Conservation (phyloP, 2,888 invertebrate genomes). For the Drosophila anceps region DNA sequence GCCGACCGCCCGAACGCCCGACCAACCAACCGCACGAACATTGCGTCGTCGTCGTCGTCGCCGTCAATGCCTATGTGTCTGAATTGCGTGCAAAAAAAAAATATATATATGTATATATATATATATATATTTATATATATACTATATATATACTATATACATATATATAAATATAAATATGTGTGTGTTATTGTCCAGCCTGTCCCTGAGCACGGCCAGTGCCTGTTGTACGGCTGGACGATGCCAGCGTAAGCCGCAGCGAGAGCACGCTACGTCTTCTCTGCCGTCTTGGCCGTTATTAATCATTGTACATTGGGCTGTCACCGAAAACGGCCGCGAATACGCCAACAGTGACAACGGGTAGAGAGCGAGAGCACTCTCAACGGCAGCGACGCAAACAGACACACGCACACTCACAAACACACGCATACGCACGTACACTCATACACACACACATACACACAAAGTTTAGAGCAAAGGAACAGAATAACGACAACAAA, state of each 20-base stretch:
- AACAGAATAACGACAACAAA: constrained; percentile 69
- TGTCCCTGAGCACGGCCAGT: constrained; percentile 56
- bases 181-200: constrained; percentile 49
- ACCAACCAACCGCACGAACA: constrained; percentile 66
- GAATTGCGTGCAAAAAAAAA: constrained; percentile 37
- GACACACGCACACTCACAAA: constrained; percentile 16
- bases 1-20: constrained; percentile 46
- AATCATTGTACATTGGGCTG: constrained; percentile 85
- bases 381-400: constrained; percentile 36
- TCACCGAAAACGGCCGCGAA: constrained; percentile 84
- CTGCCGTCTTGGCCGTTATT: constrained; percentile 82
- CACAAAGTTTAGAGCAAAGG: constrained; percentile 39
- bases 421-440: constrained; percentile 5
- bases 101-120: constrained; percentile 21
- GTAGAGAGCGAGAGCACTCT: constrained; percentile 49
- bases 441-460: neutral
- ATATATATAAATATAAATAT: neutral
- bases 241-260: constrained; percentile 54
- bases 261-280: constrained; percentile 72
- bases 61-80: constrained; percentile 45
- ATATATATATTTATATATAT: constrained; percentile 22
- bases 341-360: constrained; percentile 60
- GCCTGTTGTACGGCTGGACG: constrained; percentile 58
- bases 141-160: constrained; percentile 32
- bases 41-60: constrained; percentile 60